These are phyloP conservation scores for Danio albolineatus DNA, from an alignment of 2,797 vertebrate genomes.

Conservation along the genomic window DNA sequence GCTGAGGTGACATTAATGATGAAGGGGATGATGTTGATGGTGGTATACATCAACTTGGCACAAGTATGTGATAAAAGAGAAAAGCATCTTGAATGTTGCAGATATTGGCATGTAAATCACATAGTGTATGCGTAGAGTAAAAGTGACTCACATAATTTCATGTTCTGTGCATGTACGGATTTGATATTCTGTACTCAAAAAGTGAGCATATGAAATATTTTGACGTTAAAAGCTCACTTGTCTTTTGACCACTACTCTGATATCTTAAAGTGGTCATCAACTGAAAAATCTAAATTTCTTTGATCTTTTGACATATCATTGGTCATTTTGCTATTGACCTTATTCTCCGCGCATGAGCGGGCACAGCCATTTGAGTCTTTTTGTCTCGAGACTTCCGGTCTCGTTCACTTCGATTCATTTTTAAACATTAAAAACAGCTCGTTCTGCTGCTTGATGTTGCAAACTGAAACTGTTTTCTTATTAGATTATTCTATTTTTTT, in stretches of 20 bases:
- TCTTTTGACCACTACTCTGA: slow-evolving; percentile 44
- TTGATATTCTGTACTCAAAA: slow-evolving; percentile 30
- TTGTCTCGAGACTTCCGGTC: too few relatives aligned
- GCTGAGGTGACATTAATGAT: slow-evolving; percentile 44
- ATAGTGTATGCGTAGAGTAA: not conserved
- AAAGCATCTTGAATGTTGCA: not conserved
- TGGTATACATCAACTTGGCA: slow-evolving; percentile 8
- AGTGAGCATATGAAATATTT: slow-evolving; percentile 44
- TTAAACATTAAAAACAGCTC: too few relatives aligned
- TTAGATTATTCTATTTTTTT: too few relatives aligned
- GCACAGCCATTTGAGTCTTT: too few relatives aligned
- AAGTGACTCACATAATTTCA: not conserved
- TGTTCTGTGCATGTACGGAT: not conserved
- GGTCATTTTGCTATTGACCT: too few relatives aligned
- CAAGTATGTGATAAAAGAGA: slow-evolving; percentile 13
- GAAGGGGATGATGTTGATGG: slow-evolving; percentile 41
- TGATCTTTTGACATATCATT: too few relatives aligned
- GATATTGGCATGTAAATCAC: slow-evolving; percentile 3
- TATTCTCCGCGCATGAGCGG: too few relatives aligned
- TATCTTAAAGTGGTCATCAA: slow-evolving; percentile 4
- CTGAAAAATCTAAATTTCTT: too few relatives aligned
- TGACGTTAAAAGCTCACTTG: slow-evolving; percentile 35
- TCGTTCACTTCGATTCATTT: too few relatives aligned
- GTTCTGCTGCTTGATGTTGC: too few relatives aligned
- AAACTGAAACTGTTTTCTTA: too few relatives aligned